phyloP scores from a whole-genome alignment of 2,888 invertebrate species.

The Tachina grossa region DNA sequence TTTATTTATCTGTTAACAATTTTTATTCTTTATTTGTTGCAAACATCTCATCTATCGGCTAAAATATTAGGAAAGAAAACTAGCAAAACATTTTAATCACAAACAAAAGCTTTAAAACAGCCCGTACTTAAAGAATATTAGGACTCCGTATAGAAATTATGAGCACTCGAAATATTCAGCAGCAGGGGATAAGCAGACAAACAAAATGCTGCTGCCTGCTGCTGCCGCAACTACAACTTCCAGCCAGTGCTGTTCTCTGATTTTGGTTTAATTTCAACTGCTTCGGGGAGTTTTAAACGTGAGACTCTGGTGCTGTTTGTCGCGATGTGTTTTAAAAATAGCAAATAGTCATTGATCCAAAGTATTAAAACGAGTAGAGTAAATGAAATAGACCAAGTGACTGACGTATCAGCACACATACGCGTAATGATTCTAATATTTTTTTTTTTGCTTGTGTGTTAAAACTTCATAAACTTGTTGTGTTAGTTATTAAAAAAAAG shows the following conservation, averaged over 20 bases:
- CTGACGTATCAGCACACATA: neutral
- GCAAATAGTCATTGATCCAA: conserved; percentile 66
- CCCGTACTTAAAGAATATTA: conserved; percentile 34
- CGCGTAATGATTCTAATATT: conserved; percentile 37
- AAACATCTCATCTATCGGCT: conserved; percentile 14
- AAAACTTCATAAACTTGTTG: conserved; percentile 48
- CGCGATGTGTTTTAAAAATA: conserved; percentile 56
- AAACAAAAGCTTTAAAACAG: conserved; percentile 20
- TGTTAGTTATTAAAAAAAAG: conserved; percentile 9
- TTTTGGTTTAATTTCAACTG: conserved; percentile 49
- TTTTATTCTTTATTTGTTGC: neutral
- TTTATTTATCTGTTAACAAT: conserved; percentile 29
- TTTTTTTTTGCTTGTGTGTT: conserved; percentile 1
- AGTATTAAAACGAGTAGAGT: conserved; percentile 54
- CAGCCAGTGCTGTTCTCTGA: conserved; percentile 35
- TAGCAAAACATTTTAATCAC: conserved; percentile 18
- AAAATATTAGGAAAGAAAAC: neutral
- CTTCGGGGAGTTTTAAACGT: conserved; percentile 45
- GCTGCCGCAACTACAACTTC: conserved; percentile 12
- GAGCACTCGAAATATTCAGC: conserved; percentile 52
- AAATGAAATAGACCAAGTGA: conserved; percentile 33
- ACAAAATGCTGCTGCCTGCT: neutral
- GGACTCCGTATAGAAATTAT: conserved; percentile 60
- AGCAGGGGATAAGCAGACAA: neutral
- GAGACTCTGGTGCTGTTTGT: neutral